Base-by-base conservation (phyloP, 2,797 vertebrate genomes). In the Atherinosoma microstoma region DNA sequence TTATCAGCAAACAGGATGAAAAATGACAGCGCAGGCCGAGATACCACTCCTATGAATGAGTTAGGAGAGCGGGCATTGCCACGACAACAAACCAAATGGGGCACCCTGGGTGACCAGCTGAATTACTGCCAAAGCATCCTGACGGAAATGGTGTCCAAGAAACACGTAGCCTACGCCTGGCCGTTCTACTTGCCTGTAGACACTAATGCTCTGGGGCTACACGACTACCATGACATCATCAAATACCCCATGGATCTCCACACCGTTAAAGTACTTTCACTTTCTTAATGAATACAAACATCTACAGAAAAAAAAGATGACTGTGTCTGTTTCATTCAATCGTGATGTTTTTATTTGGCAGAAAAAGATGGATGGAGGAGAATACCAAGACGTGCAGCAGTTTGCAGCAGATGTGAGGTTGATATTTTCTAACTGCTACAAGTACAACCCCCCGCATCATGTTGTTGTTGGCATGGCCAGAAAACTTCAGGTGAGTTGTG, bases 401-500 rank as follows among this genome's bases (percentile, higher is more conserved):
- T 99, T 99, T 6, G 97, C 98, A 0, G 94, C 97, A 0, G 98
- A 99, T 61, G 94, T 99, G 64, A 94, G 97, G 85, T 92, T 99
- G 82, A 98, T 99, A 93, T 99, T 99, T 90, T 99, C 98, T 29
- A 99, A 99, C 87, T 99, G 97, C 86, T 99, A 98, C 93, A 99
- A 98, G 87, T 99, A 99, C 93, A 98, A 98, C 79, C 97, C 97
- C 36, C 95, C 96, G 0, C 94, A 97, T 87, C 96, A 97, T 0
- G 94, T 95, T 24, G 96, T 99, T 22, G 97, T 98, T 22, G 91
- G 93, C 3, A 96, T 96, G 95, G 98, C 97, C 86, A 91, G 95
- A 82, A 97, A 96, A 83, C 96, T 99, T 12, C 98, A 99, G 96
- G 98, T 99, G 40, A 4, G 66, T 51, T 53, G 45, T 20, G 5